phyloP scores from a whole-genome alignment of 2,797 vertebrate species.

The Chelonia mydas region DNA sequence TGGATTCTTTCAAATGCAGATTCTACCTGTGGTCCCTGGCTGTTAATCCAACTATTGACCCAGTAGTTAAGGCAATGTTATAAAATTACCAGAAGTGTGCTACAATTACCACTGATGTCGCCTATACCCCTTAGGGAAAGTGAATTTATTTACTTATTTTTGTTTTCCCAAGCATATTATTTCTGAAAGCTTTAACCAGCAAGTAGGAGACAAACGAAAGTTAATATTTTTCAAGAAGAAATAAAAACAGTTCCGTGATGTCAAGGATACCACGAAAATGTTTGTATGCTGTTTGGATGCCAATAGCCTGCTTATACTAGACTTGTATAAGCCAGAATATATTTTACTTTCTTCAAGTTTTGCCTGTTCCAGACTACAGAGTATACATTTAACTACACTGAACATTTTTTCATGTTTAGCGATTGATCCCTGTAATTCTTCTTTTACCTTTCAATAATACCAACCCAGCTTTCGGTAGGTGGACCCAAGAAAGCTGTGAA shows the following conservation, averaged over 20 bases:
- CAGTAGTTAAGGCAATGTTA: background rate
- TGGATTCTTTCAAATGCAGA: background rate
- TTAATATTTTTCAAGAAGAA: conserved; percentile 6
- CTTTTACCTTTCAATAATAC: background rate
- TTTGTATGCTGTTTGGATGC: background rate
- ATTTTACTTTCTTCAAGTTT: background rate
- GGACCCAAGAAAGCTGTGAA: background rate
- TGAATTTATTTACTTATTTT: conserved; percentile 40
- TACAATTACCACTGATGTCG: background rate
- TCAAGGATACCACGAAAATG: background rate
- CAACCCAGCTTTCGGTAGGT: background rate
- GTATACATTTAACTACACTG: conserved; percentile 18
- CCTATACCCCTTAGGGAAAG: background rate
- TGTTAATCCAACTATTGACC: background rate
- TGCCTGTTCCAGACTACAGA: background rate
- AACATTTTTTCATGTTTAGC: background rate
- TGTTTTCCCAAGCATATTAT: background rate
- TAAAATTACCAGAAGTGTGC: background rate
- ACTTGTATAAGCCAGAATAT: background rate
- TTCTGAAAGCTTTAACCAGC: background rate
- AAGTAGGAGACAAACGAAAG: background rate
- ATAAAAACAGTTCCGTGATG: conserved; percentile 16
- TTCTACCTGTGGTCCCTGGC: conserved; percentile 1
- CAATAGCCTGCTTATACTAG: conserved; percentile 5
- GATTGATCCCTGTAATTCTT: background rate